Base-by-base conservation (phyloP, 2,888 invertebrate species). In the Ctenicera cuprea region DNA sequence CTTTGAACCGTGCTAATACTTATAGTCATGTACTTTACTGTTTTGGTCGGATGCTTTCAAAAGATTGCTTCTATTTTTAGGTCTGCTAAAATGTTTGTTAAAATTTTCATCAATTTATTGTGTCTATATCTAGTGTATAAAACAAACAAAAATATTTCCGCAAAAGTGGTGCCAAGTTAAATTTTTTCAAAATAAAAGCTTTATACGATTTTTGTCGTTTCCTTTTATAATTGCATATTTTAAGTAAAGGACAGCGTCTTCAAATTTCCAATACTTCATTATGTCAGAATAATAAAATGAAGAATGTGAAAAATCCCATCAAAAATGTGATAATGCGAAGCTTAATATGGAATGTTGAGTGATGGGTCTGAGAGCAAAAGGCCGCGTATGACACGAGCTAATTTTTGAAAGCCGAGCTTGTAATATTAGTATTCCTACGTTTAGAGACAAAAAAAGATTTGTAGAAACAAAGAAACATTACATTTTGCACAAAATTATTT, bases 301-400 rank as follows among this genome's bases (percentile, higher is more conserved):
- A 11, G 52, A 52, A 52, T 52, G 16, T 22, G 12, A 26, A 22
- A 22, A 22, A 52, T 26, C 11, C 52, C n/a, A 26, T 52, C 52
- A 52, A 52, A 26, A 52, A 52, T 30, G 52, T 30, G 52, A 52
- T 52, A 12, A 52, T 52, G 26, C 30, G 20, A 14, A 52, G 52
- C 30, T 52, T 52, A 52, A 52, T 52, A 26, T 52, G 2, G 3
- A n/a, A 52, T 52, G 20, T 50, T 22, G 52, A 52, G 52, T 52
- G 52, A 52, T 52, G 26, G 52, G 52, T 26, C 22, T 26, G 14
- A 52, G 9, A 18, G 45, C 14, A 18, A 18, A 45, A 45, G 45
- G 18, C 9, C 45, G 45, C 9, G 18, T 7, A 18, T 45, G 45
- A 45, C 45, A 45, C 18, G 8, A 16, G 18, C 11, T 45, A 45